These are phyloP conservation scores for Brachypalpus laphriformis DNA, from an alignment of 2,888 invertebrate species.

Conservation along the genomic window DNA sequence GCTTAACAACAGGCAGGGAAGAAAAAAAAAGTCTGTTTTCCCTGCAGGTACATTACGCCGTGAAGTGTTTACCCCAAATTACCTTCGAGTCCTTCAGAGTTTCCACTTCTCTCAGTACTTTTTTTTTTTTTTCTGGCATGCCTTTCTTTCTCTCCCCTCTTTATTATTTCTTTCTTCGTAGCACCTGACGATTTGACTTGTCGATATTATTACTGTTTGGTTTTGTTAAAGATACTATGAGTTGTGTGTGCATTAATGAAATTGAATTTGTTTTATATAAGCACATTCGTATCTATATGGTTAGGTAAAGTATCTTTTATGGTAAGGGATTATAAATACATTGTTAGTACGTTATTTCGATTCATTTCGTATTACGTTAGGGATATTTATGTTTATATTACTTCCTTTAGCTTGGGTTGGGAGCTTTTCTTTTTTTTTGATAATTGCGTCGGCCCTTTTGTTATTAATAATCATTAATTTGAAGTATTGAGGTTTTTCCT, in stretches of 20 bases:
- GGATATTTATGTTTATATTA: slow-evolving; percentile 48
- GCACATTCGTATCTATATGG: slow-evolving; percentile 40
- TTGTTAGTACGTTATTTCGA: slow-evolving; percentile 63
- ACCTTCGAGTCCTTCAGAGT: slow-evolving; percentile 69
- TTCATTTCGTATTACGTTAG: slow-evolving; percentile 33
- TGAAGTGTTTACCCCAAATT: slow-evolving; percentile 74
- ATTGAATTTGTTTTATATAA: slow-evolving; percentile 67
- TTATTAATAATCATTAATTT: slow-evolving; percentile 43
- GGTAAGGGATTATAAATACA: slow-evolving; percentile 61
- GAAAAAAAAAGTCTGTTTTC: slow-evolving; percentile 44
- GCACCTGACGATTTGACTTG: slow-evolving; percentile 72
- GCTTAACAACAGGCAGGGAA: slow-evolving; percentile 58
- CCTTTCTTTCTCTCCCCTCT: neutral
- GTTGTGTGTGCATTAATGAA: slow-evolving; percentile 70
- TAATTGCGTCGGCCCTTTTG: slow-evolving; percentile 28
- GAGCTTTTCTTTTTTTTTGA: slow-evolving; percentile 9
- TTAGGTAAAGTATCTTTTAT: slow-evolving; percentile 25
- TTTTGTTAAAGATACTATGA: slow-evolving; percentile 49
- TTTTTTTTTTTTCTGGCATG: neutral
- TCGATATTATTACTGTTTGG: slow-evolving; percentile 68
- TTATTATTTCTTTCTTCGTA: slow-evolving; percentile 16
- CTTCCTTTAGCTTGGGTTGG: neutral
- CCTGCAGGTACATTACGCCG: slow-evolving; percentile 69
- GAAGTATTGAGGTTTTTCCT: slow-evolving; percentile 25
- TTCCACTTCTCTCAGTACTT: slow-evolving; percentile 24